These are phyloP conservation scores for Tiphia femorata DNA, from an alignment of 2,888 invertebrate species.

Conservation along the genomic window DNA sequence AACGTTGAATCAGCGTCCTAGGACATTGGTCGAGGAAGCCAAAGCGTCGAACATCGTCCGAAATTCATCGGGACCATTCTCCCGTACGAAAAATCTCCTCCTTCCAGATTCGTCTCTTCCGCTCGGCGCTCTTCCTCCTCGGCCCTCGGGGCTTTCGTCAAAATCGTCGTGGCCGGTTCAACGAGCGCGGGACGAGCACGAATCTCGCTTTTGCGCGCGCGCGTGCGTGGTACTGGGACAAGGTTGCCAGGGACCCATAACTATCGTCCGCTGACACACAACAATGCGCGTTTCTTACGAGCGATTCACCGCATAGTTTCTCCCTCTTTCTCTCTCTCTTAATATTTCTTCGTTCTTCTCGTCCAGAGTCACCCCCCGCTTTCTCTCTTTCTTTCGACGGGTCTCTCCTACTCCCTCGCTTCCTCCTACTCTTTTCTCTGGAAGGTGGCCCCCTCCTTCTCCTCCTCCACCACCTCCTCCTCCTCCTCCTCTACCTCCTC, in stretches of 20 bases:
- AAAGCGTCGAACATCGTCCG: too few relatives aligned
- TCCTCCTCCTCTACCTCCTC: not conserved
- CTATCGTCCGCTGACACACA: slow-evolving; percentile 60
- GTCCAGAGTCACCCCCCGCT: too few relatives aligned
- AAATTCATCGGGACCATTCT: slow-evolving; percentile 24
- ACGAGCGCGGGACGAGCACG: too few relatives aligned
- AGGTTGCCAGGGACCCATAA: slow-evolving; percentile 65
- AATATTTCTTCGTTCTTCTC: slow-evolving; percentile 19
- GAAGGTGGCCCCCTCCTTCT: not conserved
- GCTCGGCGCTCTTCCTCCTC: too few relatives aligned
- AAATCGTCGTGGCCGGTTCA: too few relatives aligned
- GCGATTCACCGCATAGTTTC: slow-evolving; percentile 37
- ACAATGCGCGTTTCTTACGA: slow-evolving; percentile 60
- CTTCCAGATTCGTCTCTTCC: too few relatives aligned
- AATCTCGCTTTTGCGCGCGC: too few relatives aligned
- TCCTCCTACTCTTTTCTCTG: not conserved
- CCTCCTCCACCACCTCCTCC: slow-evolving; percentile 2
- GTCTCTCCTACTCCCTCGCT: too few relatives aligned
- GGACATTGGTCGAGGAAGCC: too few relatives aligned
- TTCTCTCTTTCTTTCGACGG: slow-evolving; percentile 1
- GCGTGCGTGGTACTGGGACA: slow-evolving; percentile 61
- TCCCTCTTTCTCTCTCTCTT: slow-evolving; percentile 6
- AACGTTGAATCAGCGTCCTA: too few relatives aligned
- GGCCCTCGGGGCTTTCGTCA: too few relatives aligned
- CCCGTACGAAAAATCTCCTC: too few relatives aligned